These are phyloP conservation scores for Leucophora obtusa DNA, from an alignment of 2,888 invertebrate genomes.

Conservation along the genomic window DNA sequence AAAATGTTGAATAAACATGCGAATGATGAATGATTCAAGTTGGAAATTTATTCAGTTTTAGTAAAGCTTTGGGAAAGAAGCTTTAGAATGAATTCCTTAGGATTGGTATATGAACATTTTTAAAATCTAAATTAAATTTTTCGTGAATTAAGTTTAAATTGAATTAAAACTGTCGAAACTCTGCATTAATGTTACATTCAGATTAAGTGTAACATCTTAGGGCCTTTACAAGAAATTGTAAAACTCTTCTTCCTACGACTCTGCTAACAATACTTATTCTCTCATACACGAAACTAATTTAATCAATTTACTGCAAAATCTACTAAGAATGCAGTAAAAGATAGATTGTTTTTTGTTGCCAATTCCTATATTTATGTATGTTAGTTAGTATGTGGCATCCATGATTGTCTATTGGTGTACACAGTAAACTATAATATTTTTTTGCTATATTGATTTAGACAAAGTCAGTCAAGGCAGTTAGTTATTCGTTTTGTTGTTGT, in stretches of 20 bases:
- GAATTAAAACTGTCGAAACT: too few relatives aligned
- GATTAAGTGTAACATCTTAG: too few relatives aligned
- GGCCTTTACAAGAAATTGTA: too few relatives aligned
- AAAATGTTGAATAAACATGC: too few relatives aligned
- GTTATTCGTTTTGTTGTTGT: constrained; percentile 13
- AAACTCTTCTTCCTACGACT: background rate
- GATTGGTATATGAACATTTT: too few relatives aligned
- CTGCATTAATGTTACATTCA: too few relatives aligned
- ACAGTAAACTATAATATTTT: constrained; percentile 27
- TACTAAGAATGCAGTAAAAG: constrained; percentile 59
- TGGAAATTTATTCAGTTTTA: too few relatives aligned
- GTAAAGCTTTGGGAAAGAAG: too few relatives aligned
- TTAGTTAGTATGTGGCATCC: background rate
- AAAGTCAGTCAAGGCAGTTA: constrained; percentile 43
- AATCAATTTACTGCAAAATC: constrained; percentile 62
- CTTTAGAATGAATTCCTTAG: too few relatives aligned
- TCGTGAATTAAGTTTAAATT: too few relatives aligned
- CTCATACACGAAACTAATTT: constrained; percentile 35
- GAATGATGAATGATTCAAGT: too few relatives aligned
- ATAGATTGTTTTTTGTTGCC: constrained; percentile 41
- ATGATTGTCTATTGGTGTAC: background rate
- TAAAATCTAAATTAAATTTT: too few relatives aligned
- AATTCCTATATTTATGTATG: background rate
- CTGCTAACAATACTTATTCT: background rate
- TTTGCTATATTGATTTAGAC: constrained; percentile 46